Percentiles rank a stretch among this genome's conserved stretches.
These are phyloP conservation scores for Falco peregrinus DNA, from an alignment of 2,797 vertebrate genomes.

Conservation along the genomic window DNA sequence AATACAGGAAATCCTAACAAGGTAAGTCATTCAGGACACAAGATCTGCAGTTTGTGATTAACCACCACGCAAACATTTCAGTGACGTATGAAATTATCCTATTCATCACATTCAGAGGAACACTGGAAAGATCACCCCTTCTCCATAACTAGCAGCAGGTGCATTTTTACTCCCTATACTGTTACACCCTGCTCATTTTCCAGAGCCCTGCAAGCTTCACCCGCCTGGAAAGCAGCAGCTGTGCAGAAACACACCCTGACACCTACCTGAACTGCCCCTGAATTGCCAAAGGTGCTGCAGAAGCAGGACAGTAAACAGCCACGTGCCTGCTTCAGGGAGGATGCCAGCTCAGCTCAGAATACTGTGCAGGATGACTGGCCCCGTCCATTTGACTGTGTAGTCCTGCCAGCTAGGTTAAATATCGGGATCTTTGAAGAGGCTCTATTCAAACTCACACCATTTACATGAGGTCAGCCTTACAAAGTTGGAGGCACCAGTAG, in stretches of 20 bases:
- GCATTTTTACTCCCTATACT: background rate
- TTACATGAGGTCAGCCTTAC: background rate
- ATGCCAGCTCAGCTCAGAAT: background rate
- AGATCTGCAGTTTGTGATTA: background rate
- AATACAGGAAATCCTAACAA: background rate
- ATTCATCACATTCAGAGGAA: background rate
- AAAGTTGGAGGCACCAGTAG: background rate
- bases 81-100: background rate
- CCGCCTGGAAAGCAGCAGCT: background rate
- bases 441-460: background rate
- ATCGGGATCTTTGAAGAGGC: background rate
- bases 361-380: background rate
- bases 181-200: background rate
- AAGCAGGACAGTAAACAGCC: background rate
- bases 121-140: background rate
- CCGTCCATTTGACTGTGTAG: background rate
- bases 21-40: background rate
- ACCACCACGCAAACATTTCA: background rate
- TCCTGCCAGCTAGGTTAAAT: background rate
- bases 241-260: background rate
- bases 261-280: background rate
- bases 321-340: background rate
- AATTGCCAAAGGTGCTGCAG: background rate
- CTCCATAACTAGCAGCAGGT: background rate
- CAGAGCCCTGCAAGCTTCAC: background rate